Evolutionary conservation across 2,888 invertebrate species (phyloP), one percentile per base, ranked within the genome.

Genomic region (Caradrina clavipalpis): DNA sequence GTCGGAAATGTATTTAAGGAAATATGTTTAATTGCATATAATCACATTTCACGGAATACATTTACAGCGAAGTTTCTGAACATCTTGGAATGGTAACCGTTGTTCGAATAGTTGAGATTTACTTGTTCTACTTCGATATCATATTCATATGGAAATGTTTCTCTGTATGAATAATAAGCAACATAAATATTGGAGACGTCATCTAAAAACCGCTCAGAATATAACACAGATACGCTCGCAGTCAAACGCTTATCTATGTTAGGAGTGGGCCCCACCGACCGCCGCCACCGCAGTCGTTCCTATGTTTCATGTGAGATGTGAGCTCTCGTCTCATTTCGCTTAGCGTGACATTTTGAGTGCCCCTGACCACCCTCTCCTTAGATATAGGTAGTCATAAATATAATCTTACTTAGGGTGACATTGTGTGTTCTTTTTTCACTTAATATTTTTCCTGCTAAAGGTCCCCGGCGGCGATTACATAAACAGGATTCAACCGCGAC

Each of bases 401-500:
- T 91, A 91, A 92, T 92, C 92, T 91, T 91, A 90, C 89, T 91
- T 87, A 89, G 91, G 91, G 91, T 90, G 92, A 93, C 93, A 90
- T 91, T 92, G 91, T 92, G 92, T 93, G 91, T 93, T 91, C 91
- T 92, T 93, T 94, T 94, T 95, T 94, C 95, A 95, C 94, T 95
- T 94, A 95, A 95, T 95, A 95, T 95, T 95, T 95, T 94, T 92
- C 91, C 90, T 91, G 91, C 86, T 93, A 94, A 94, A 95, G 95
- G 94, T 95, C 93, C 92, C 95, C 89, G 89, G 90, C 92, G 94
- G 93, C 94, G 95, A 95, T 96, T 96, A 96, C 95, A 95, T 95
- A 95, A 95, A 95, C 95, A 95, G 95, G 95, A 95, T 95, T 94
- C 95, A 95, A 95, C 95, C 94, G 93, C 94, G 95, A 95, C 95